phyloP scores from a whole-genome alignment of 2,888 invertebrate genomes.

The Eucera pruinosa region DNA sequence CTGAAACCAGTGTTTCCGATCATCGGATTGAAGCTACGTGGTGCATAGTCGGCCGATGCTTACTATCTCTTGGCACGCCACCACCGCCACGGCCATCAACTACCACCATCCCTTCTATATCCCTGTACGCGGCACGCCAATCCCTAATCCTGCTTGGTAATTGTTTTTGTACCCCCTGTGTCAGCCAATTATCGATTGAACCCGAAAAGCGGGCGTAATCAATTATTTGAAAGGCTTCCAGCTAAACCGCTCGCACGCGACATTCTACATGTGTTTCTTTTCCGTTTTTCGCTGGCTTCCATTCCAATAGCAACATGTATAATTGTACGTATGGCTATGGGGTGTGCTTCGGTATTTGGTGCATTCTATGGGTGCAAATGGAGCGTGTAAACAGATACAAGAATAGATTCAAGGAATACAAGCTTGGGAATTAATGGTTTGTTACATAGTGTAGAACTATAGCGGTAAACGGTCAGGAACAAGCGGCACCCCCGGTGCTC shows the following conservation, averaged over 20 bases:
- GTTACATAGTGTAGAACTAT: too few species aligned
- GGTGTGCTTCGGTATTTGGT: background rate
- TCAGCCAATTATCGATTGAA: conserved; percentile 72
- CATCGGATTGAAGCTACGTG: conserved; percentile 66
- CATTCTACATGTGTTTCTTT: conserved; percentile 3
- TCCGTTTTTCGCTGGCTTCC: background rate
- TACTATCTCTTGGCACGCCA: conserved; percentile 74
- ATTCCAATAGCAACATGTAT: background rate
- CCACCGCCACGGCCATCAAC: conserved; percentile 51
- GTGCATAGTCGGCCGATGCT: conserved; percentile 60
- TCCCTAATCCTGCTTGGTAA: conserved; percentile 68
- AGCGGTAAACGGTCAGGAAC: too few species aligned
- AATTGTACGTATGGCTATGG: background rate
- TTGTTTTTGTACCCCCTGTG: conserved; percentile 75
- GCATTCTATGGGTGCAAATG: background rate
- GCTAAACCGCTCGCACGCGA: conserved; percentile 21
- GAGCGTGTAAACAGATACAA: background rate
- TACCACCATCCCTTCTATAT: conserved; percentile 41
- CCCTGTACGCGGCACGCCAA: conserved; percentile 48
- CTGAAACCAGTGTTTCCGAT: conserved; percentile 60
- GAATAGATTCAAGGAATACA: background rate
- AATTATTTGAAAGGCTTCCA: conserved; percentile 58
- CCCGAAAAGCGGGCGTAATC: conserved; percentile 63
- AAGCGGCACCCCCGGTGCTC: too few species aligned
- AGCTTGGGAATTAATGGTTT: background rate